Evolutionary conservation across 64 coral and sea anemone genomes (phyloP), one percentile per base, ranked within the genome.

Genomic region (Montipora cactus): DNA sequence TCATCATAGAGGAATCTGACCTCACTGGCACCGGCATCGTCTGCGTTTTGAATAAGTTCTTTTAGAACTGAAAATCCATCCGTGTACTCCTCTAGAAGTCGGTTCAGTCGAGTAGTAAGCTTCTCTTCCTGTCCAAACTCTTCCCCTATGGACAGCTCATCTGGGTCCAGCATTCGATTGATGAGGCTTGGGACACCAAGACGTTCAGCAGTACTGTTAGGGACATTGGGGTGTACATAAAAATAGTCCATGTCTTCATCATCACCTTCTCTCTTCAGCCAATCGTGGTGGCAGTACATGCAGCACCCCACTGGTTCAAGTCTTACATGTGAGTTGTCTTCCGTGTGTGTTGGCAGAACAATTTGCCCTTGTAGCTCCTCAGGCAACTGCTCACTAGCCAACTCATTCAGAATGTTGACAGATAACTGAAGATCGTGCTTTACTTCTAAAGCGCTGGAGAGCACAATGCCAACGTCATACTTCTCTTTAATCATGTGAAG

Each of bases 31-130:
- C 93, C 90, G 16, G 96, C 96, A 87, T 98, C 96, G 45, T 98
- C 97, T 21, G 97, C 97, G 61, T 98, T 98, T 84, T 98, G 97
- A 74, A 98, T 93, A 9, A 98, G 89, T 67, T 98, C 96, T 77
- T 98, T 98, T 8, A 91, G 93, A 47, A 97, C 93, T 21, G 92
- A 78, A 46, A 97, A 88, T 10, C 97, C 94, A 75, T 99, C 97
- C 6, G 92, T 94, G 84, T 99, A 99, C 14, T 95, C 91, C 73
- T 99, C 92, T 0, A 98, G 19, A 25, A 98, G 81, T 90, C 94
- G 87, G 18, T 79, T 78, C 4, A 98, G 58, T 72, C 98, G 83
- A 47, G 88, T 81, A 19, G 94, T 94, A 49, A 99, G 77, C 13
- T 76, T 84, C 75, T 99, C 98, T 18, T 81, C 94, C 76, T 99